Conservation (phyloP, 2,888 invertebrate genomes). For the Tipula helvola region DNA sequence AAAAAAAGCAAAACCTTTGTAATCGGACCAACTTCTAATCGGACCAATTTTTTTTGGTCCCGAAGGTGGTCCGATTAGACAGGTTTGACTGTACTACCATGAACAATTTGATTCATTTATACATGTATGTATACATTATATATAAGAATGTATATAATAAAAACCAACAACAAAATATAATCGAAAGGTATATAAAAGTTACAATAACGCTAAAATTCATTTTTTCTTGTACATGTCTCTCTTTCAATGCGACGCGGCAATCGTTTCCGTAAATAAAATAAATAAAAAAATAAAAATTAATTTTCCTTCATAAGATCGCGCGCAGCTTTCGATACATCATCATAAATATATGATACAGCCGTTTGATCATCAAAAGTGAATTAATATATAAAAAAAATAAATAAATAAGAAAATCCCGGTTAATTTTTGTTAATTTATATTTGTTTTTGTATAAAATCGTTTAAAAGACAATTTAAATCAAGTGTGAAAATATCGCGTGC, state of each 20-base stretch:
- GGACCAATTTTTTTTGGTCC: no score
- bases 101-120: not conserved
- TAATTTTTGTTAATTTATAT: not conserved
- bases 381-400: not conserved
- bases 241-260: not conserved
- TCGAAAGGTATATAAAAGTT: constrained; percentile 4
- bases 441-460: not conserved
- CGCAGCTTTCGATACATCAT: not conserved
- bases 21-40: no score
- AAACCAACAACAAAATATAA: not conserved
- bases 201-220: not conserved
- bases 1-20: no score
- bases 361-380: not conserved
- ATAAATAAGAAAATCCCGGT: not conserved
- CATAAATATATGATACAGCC: not conserved
- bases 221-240: not conserved
- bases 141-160: not conserved
- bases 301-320: not conserved
- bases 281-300: not conserved
- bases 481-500: not conserved
- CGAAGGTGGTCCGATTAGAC: no score
- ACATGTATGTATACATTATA: not conserved
- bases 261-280: not conserved
- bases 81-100: no score
- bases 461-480: not conserved